Percentiles rank a stretch among this genome's conserved stretches.
These are phyloP conservation scores for Emberiza fucata DNA, from an alignment of 2,113 vertebrate genomes.

Conservation along the genomic window DNA sequence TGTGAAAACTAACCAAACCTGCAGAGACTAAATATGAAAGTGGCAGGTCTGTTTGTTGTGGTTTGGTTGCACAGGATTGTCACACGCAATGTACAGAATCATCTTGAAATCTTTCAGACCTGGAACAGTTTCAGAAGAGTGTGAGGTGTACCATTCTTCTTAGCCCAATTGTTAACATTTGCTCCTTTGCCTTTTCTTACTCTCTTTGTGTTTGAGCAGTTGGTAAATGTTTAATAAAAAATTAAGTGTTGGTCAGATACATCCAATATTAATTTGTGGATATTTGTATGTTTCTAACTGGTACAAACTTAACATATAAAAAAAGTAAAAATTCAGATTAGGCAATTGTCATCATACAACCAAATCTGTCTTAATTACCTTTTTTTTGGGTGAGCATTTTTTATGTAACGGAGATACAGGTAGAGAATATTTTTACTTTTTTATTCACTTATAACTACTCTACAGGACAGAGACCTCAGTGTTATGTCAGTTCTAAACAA, in stretches of 20 bases:
- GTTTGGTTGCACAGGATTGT: not conserved
- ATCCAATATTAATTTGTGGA: not conserved
- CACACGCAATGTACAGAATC: not conserved
- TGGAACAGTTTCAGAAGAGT: not conserved
- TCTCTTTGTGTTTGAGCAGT: not conserved
- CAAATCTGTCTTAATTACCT: not conserved
- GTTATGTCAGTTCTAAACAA: not conserved
- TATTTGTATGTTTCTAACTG: not conserved
- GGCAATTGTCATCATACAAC: not conserved
- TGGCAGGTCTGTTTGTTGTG: not conserved
- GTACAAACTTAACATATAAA: not conserved
- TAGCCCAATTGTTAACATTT: not conserved
- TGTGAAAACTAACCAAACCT: slow-evolving; percentile 12
- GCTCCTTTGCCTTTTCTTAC: not conserved
- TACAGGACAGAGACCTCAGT: not conserved
- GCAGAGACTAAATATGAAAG: not conserved
- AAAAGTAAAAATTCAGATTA: not conserved
- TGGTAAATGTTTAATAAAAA: not conserved
- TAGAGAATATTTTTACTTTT: not conserved
- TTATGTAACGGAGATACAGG: accelerated
- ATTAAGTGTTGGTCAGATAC: not conserved
- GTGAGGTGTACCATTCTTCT: not conserved
- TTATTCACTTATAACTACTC: not conserved
- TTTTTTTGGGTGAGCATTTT: not conserved
- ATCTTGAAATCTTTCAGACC: not conserved